A percentile compares a stretch with the other conserved stretches of the same genome.
Evolutionary conservation across 2,888 invertebrate species (phyloP).

Genomic region (Alsophila aescularia): DNA sequence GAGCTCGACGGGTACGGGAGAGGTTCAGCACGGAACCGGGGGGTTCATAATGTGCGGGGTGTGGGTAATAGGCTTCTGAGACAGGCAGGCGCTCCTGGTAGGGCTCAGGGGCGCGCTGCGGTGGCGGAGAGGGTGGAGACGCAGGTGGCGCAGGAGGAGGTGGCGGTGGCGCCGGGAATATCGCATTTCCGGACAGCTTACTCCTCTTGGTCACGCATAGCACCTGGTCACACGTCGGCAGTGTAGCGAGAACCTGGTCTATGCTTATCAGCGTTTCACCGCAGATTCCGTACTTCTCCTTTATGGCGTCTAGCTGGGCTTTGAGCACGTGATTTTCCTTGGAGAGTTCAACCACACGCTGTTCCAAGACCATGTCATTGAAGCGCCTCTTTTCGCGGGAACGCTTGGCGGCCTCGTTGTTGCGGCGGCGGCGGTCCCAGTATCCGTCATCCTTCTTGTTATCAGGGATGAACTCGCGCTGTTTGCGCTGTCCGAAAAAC

Average conservation of each 20-base stretch:
- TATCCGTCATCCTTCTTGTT: slow-evolving; percentile 98
- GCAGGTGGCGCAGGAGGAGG: slow-evolving; percentile 80
- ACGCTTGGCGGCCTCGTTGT: slow-evolving; percentile 98
- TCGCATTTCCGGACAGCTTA: slow-evolving; percentile 71
- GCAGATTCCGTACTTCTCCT: slow-evolving; percentile 96
- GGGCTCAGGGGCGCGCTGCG: slow-evolving; percentile 80
- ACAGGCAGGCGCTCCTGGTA: slow-evolving; percentile 79
- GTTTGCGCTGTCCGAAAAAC: slow-evolving; percentile 95
- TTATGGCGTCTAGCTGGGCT: slow-evolving; percentile 95
- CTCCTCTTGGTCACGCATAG: slow-evolving; percentile 92
- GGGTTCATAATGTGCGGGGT: slow-evolving; percentile 84
- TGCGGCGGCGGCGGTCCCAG: slow-evolving; percentile 97
- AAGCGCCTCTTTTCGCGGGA: slow-evolving; percentile 98
- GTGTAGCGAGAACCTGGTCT: slow-evolving; percentile 93
- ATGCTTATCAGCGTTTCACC: slow-evolving; percentile 94
- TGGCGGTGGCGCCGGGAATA: slow-evolving; percentile 83
- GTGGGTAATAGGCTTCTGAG: slow-evolving; percentile 77
- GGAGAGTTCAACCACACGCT: slow-evolving; percentile 95
- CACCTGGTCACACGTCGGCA: slow-evolving; percentile 94
- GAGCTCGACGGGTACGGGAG: slow-evolving; percentile 86
- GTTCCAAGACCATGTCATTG: slow-evolving; percentile 98
- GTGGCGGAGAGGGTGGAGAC: slow-evolving; percentile 81
- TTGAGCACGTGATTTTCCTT: slow-evolving; percentile 98
- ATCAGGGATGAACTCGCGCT: slow-evolving; percentile 98
- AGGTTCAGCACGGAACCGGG: slow-evolving; percentile 89